phyloP scores from a whole-genome alignment of 2,797 vertebrate species.

The Aulostomus chinensis region DNA sequence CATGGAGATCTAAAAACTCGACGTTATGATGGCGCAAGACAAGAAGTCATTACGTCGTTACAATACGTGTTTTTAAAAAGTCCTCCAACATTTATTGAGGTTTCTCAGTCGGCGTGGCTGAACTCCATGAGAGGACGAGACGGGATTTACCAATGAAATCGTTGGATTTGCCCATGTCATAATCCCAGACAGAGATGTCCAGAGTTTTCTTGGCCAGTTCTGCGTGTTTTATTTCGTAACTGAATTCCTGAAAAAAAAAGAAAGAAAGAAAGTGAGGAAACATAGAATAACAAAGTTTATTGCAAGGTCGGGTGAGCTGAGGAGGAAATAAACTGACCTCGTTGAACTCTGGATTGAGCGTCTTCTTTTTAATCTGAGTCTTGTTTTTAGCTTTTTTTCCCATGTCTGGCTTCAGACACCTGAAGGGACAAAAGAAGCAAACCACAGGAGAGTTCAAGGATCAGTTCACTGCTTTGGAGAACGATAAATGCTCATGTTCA shows the following conservation, averaged over 20 bases:
- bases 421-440: constrained; percentile 31
- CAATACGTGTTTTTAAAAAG: too few relatives aligned
- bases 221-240: constrained; percentile 93
- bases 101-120: too few relatives aligned
- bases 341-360: constrained; percentile 91
- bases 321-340: constrained; percentile 75
- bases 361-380: constrained; percentile 95
- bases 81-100: too few relatives aligned
- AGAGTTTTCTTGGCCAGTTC: constrained; percentile 95
- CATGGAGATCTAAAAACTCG: too few relatives aligned
- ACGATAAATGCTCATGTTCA: too few relatives aligned
- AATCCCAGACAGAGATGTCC: constrained; percentile 96
- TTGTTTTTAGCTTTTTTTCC: constrained; percentile 94
- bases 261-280: background rate
- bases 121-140: too few relatives aligned
- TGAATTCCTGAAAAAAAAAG: constrained; percentile 85
- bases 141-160: constrained; percentile 95
- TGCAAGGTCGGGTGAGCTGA: background rate
- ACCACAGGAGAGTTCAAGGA: background rate
- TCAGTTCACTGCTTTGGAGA: background rate
- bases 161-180: constrained; percentile 94
- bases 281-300: background rate
- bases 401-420: constrained; percentile 92
- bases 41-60: too few relatives aligned
- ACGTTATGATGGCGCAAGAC: too few relatives aligned